Evolutionary conservation across 2,797 vertebrate species (phyloP).

Genomic region (Percopsis omiscomaycus): DNA sequence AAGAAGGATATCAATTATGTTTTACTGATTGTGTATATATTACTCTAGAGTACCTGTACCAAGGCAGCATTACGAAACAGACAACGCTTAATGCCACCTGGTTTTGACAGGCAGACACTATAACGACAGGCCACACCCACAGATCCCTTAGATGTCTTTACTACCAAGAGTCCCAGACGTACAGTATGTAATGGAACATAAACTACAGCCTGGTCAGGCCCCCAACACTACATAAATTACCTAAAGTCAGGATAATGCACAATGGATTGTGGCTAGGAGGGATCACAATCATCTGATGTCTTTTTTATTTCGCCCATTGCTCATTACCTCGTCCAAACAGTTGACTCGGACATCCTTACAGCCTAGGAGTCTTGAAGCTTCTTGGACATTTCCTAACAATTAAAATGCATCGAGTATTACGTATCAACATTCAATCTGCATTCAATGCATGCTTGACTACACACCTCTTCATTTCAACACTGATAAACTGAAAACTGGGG

Average conservation of each 20-base stretch:
- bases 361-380: constrained; percentile 89
- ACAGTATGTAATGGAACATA: constrained; percentile 44
- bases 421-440: not conserved
- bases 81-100: constrained; percentile 39
- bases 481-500: not conserved
- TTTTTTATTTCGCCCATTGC: not conserved
- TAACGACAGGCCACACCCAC: constrained; percentile 18
- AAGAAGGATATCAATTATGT: too few relatives aligned
- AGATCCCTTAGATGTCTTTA: constrained; percentile 17
- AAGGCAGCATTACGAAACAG: not conserved
- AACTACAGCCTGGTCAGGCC: too few relatives aligned
- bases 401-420: not conserved
- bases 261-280: not conserved
- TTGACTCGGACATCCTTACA: constrained; percentile 94
- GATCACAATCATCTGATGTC: not conserved
- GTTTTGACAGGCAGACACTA: constrained; percentile 44
- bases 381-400: constrained; percentile 86
- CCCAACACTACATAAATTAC: not conserved
- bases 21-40: too few relatives aligned
- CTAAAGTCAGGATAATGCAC: not conserved
- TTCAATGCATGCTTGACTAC: not conserved
- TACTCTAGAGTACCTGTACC: too few relatives aligned
- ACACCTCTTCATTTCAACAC: not conserved
- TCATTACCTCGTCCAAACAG: constrained; percentile 94
- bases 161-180: constrained; percentile 24